Base-by-base conservation (phyloP, 2,113 vertebrate species). In the Cyanoderma ruficeps region DNA sequence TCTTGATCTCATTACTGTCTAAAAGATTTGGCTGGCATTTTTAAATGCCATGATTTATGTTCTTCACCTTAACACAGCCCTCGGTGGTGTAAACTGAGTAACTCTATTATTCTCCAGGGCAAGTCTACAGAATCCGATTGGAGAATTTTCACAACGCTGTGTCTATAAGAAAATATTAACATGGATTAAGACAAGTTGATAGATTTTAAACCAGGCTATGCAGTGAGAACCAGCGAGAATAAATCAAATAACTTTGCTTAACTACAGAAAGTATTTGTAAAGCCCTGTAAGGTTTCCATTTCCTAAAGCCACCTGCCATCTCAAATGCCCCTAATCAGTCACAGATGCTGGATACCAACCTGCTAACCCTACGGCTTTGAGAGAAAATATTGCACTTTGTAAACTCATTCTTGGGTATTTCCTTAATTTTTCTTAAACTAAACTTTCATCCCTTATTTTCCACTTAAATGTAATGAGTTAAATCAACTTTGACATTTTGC, bases 251-350 rank as follows among this genome's bases (percentile, higher is more conserved):
- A 96, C 94, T 96, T 94, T 90, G 93, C 95, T 90, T 95, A 96
- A 96, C 93, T 95, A 94, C 83, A 94, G 87, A 96, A 98, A 96
- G 96, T 97, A 96, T 98, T 98, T 98, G 97, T 93, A 98, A 98
- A 98, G 97, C 95, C 91, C 94, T 86, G 78, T 60, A 80, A 97
- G 94, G 96, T 95, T 97, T 97, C 94, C 87, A 93, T 98, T 98
- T 97, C 97, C 94, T 95, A 96, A 97, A 98, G 97, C 97, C 98
- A 98, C 98, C 98, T 98, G 98, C 97, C 98, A 97, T 97, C 95
- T 98, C 97, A 96, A 97, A 87, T 94, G 96, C 88, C 94, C 67
- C 74, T 98, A 98, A 98, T 98, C 82, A 96, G 92, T 87, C 96
- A 96, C 98, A 98, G 97, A 98, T 98, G 98, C 96, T 78, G 83